phyloP scores from a whole-genome alignment of 1,140 invertebrate genomes.

The Hylyphantes graminicola region DNA sequence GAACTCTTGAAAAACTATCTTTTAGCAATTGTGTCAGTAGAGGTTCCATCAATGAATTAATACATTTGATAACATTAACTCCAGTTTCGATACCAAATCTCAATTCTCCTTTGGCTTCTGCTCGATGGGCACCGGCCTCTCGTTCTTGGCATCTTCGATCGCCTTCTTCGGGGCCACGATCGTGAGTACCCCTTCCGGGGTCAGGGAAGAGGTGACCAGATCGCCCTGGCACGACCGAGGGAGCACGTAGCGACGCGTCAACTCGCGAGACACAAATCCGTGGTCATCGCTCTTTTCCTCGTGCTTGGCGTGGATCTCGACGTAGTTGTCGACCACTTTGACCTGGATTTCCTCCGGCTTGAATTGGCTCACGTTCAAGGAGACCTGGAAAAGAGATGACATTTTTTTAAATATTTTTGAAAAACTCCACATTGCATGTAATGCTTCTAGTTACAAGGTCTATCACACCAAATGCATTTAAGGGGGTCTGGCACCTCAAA shows the following conservation, averaged over 20 bases:
- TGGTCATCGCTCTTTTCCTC: constrained; percentile 69
- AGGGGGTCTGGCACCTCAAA: too few species aligned
- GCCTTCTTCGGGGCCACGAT: constrained; percentile 74
- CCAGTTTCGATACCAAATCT: too few species aligned
- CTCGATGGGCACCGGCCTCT: constrained; percentile 63
- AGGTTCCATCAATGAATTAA: too few species aligned
- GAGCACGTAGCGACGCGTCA: constrained; percentile 77
- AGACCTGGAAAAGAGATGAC: constrained; percentile 63
- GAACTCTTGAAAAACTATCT: too few species aligned
- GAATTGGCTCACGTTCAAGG: constrained; percentile 66
- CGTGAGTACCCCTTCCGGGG: constrained; percentile 80
- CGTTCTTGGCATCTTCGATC: constrained; percentile 59
- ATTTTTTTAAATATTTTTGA: too few species aligned
- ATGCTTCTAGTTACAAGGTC: too few species aligned
- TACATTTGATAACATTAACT: too few species aligned
- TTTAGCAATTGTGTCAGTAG: too few species aligned
- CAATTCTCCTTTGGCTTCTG: too few species aligned
- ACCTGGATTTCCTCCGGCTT: constrained; percentile 66
- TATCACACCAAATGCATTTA: too few species aligned
- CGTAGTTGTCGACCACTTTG: constrained; percentile 66
- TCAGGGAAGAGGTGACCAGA: constrained; percentile 77
- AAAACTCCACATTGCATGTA: too few species aligned
- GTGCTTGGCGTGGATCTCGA: constrained; percentile 66
- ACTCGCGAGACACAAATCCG: constrained; percentile 80
- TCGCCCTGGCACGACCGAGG: constrained; percentile 74